These are phyloP conservation scores for Arnoldichthys spilopterus DNA, from an alignment of 2,797 vertebrate species.

Conservation along the genomic window DNA sequence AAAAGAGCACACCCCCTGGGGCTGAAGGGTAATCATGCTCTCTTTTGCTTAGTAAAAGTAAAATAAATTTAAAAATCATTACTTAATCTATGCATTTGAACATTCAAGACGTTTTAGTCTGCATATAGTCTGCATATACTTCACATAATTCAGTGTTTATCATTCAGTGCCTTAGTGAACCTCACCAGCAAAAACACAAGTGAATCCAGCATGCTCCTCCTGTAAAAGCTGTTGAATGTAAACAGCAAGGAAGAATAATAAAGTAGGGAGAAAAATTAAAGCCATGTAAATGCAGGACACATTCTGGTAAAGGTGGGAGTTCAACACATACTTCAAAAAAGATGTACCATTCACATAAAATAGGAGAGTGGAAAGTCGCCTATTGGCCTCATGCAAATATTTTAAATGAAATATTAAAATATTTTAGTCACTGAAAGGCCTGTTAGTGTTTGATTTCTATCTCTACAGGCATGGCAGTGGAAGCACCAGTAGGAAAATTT, in stretches of 20 bases:
- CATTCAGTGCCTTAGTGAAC: not conserved
- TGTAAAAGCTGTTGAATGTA: not conserved
- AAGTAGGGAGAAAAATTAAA: not conserved
- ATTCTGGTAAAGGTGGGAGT: not conserved
- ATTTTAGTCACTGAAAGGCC: not conserved
- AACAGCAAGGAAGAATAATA: not conserved
- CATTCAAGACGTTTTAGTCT: too few species aligned
- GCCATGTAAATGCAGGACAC: not conserved
- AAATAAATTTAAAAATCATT: too few species aligned
- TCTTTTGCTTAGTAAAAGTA: not conserved
- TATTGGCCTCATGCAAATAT: not conserved
- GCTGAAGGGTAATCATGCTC: conserved; percentile 76
- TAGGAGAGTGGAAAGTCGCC: too few species aligned
- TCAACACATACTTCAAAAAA: too few species aligned
- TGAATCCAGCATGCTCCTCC: too few species aligned
- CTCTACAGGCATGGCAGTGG: conserved; percentile 71
- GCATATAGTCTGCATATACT: too few species aligned
- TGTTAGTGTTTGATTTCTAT: not conserved
- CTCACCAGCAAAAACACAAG: not conserved
- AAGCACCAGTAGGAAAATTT: conserved; percentile 84
- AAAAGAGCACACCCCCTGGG: conserved; percentile 63
- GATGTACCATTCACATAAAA: too few species aligned
- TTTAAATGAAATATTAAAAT: not conserved
- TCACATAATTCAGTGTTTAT: not conserved
- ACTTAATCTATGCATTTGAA: too few species aligned